Evolutionary conservation across 1,140 invertebrate genomes (phyloP), one percentile per base, ranked within the genome.

Genomic region (Pachyrhynchus sulphureomaculatus): DNA sequence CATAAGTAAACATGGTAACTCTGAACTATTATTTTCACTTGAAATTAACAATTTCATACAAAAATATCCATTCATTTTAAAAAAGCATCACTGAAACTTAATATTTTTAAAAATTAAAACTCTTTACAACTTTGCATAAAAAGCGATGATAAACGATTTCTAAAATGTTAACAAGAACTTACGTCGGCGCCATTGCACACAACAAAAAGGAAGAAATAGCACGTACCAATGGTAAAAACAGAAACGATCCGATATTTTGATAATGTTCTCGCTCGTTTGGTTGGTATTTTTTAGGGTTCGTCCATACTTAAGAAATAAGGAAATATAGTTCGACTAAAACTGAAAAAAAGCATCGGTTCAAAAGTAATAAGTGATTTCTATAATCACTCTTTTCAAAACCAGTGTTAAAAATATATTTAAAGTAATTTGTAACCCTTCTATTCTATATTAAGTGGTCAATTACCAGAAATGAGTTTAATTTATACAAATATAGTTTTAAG

Each of bases 121-220:
- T 52, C n/a, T 37, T 12, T 60, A 49, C 23, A 21, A 41, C 41
- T 39, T 53, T 49, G 10, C 5, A 24, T 21, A 36, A 20, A 4
- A 32, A 17, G 2, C 4, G 72, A 74, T 74, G 71, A 72, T 64
- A 65, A 5, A 51, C 62, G 67, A 72, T 65, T 66, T 59, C 36
- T 8, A 45, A 20, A 65, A 65, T 52, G 42, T n/a, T 47, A 24
- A 57, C n/a, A 52, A 44, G n/a, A 45, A 72, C 73, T 75, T 73
- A 75, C 73, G 69, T 75, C 54, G 73, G 70, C 61, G 73, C 73
- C 73, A 75, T 75, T 67, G 52, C 53, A 32, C 41, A 29, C 44
- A 48, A 47, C 26, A 13, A 55, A 69, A 64, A 68, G 56, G 60
- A 66, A 64, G 56, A 66, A 37, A n/a, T 9, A 26, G 24, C 8